Percentiles rank a stretch among this genome's conserved stretches.
Evolutionary conservation across 2,797 vertebrate genomes (phyloP).

Genomic region (Macroramphosus scolopax): DNA sequence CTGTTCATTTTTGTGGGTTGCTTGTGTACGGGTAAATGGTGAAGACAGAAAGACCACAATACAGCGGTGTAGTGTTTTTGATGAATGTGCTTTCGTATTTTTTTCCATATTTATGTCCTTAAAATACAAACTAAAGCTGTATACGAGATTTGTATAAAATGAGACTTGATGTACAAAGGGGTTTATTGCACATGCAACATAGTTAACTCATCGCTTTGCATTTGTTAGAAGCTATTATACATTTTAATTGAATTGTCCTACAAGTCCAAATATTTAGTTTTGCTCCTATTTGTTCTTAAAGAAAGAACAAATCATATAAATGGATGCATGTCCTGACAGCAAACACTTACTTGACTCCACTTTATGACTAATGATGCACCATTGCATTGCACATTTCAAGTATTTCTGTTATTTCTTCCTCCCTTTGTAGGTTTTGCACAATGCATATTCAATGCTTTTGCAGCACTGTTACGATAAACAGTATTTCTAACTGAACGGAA

Average conservation of each 20-base stretch:
- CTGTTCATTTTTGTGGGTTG: constrained; percentile 37
- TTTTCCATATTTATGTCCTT: background rate
- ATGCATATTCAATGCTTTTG: background rate
- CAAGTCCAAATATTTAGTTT: too few relatives aligned
- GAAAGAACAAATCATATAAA: too few relatives aligned
- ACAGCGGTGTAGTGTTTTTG: constrained; percentile 10
- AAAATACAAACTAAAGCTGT: background rate
- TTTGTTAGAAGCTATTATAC: background rate
- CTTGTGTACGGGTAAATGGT: constrained; percentile 25
- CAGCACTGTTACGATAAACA: background rate
- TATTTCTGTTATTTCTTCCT: background rate
- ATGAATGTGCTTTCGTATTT: constrained; percentile 11
- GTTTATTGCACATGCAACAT: background rate
- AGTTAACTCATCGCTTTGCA: background rate
- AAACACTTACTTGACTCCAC: too few relatives aligned
- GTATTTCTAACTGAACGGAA: background rate
- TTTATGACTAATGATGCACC: too few relatives aligned
- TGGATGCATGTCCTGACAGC: background rate
- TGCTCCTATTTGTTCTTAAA: too few relatives aligned
- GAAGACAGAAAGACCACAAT: constrained; percentile 13
- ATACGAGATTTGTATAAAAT: background rate
- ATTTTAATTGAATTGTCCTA: too few relatives aligned
- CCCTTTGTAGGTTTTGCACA: background rate
- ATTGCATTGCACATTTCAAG: background rate
- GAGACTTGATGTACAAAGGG: too few relatives aligned